Base-by-base conservation (phyloP, 2,113 vertebrate genomes). In the Antechinus flavipes region DNA sequence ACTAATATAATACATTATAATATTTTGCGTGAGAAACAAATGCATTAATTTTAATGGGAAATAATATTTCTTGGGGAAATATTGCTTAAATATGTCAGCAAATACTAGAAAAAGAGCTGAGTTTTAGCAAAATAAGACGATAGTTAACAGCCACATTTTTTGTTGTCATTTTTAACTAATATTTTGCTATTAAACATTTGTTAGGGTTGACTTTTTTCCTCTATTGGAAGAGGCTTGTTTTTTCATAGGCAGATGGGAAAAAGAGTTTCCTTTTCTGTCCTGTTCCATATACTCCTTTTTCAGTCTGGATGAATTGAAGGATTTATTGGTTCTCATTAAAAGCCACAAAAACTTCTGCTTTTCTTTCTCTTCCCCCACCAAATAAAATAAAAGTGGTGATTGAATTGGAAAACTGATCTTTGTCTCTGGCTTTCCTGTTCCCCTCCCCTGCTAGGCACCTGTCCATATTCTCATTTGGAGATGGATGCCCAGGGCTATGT, bases 71-170 rank as follows among this genome's bases (percentile, higher is more conserved):
- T 54, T 42, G 55, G 47, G 55, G 90, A 97, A 92, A 90, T 89
- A 90, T 16, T 22, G 30, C 52, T 50, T 8, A 54, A 61, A 9
- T 92, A 68, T 84, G 0, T 84, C n/a, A 6, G 14, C 3, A 76
- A 5, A 6, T 16, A 94, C 94, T 58, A 93, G 42, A 47, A 46
- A n/a, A 97, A 95, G 24, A 0, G 12, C 96, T 93, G 54, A 92
- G 19, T 93, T 93, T 42, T 91, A 50, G 9, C 84, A 89, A 92
- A 94, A 12, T 53, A 35, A 91, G 93, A n/a, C 46, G 24, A n/a
- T 54, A 52, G 1, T 2, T 2, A n/a, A 10, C 16, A 68, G 8
- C 49, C 25, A 25, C 42, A 2, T 47, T 14, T 90, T 89, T 30
- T 76, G 76, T 52, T 89, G 25, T 49, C 42, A 92, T 84, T 84